A percentile compares a stretch with the other conserved stretches of the same genome.
Conservation (phyloP, 2,113 vertebrate species). For the Eulacestoma nigropectus region DNA sequence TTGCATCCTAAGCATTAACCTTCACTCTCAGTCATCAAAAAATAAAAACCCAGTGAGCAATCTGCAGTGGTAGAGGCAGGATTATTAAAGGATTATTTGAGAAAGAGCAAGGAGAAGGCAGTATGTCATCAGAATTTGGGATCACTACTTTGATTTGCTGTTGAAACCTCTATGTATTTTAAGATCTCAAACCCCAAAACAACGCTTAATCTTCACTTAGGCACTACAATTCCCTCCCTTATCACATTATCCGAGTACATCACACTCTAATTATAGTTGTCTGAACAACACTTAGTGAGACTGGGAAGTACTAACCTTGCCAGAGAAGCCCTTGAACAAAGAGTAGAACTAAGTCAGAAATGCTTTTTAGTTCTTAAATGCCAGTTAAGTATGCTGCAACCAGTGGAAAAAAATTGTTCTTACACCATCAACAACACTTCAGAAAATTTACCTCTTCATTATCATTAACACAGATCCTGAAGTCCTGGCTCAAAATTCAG, state of each 20-base stretch:
- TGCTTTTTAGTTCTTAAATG: neutral
- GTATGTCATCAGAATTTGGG: neutral
- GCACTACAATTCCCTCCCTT: conserved; percentile 1
- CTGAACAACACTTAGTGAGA: conserved; percentile 26
- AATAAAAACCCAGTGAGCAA: neutral
- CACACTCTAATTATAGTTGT: conserved; percentile 48
- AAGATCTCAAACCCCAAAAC: conserved; percentile 35
- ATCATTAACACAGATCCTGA: neutral
- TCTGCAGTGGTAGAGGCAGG: neutral
- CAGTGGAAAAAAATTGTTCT: neutral
- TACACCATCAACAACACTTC: neutral
- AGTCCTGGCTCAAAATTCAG: neutral
- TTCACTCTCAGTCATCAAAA: neutral
- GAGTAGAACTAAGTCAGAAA: neutral
- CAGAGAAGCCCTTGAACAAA: conserved; percentile 33
- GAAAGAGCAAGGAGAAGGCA: neutral
- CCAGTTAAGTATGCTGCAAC: neutral
- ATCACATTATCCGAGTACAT: conserved; percentile 31
- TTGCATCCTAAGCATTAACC: neutral
- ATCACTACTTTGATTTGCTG: neutral
- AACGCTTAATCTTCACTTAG: conserved; percentile 27
- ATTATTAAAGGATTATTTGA: neutral
- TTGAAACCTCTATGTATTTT: neutral
- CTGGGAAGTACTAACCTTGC: conserved; percentile 26
- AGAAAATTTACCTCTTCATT: conserved; percentile 9